These are phyloP conservation scores for Hydrotaea cyrtoneurina DNA, from an alignment of 2,888 invertebrate genomes.

Conservation along the genomic window DNA sequence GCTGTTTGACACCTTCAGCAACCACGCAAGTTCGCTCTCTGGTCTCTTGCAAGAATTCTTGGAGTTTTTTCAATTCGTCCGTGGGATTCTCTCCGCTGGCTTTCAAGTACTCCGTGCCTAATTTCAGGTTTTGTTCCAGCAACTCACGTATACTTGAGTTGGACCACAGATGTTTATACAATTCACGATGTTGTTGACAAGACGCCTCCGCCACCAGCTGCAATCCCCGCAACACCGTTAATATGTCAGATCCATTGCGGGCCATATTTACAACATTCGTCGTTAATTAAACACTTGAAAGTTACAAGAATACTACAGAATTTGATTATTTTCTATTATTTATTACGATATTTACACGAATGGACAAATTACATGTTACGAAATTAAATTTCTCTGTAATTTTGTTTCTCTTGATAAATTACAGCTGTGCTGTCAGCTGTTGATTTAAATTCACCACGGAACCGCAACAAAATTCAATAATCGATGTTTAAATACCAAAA, in stretches of 20 bases:
- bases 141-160: slow-evolving; percentile 86
- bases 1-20: slow-evolving; percentile 86
- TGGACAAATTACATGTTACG: background rate
- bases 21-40: slow-evolving; percentile 86
- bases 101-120: slow-evolving; percentile 71
- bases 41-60: slow-evolving; percentile 82
- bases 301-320: background rate
- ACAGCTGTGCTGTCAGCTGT: no score
- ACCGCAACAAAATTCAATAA: no score
- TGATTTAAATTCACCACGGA: no score
- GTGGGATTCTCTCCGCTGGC: slow-evolving; percentile 73
- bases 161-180: slow-evolving; percentile 84
- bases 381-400: no score
- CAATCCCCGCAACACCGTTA: slow-evolving; percentile 86
- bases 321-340: background rate
- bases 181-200: slow-evolving; percentile 84
- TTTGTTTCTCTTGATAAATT: no score
- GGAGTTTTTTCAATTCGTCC: slow-evolving; percentile 79
- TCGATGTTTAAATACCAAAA: no score
- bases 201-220: slow-evolving; percentile 83
- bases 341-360: background rate
- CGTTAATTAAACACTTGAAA: background rate
- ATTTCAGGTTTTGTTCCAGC: slow-evolving; percentile 73
- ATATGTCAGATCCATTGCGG: slow-evolving; percentile 82
- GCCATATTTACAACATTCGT: background rate